Base-by-base conservation (phyloP, 23 tunicate species). In the Diplosoma virens region DNA sequence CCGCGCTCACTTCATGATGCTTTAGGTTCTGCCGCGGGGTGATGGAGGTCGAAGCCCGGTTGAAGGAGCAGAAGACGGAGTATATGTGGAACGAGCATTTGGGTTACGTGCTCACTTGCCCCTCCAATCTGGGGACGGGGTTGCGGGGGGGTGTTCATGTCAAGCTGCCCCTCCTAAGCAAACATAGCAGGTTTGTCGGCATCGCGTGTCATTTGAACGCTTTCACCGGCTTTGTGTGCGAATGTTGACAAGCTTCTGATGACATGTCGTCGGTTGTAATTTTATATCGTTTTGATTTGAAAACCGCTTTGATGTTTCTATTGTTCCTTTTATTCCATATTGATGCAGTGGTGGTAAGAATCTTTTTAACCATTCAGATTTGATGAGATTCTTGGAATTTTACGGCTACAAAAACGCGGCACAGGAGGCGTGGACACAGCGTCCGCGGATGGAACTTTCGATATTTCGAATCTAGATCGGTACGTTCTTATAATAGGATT, bases 381-480 rank as follows among this genome's bases (percentile, higher is more conserved):
- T 36, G 67, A 80, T 66, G 48, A 59, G 0, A 86, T 90, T 26
- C 79, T 90, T 34, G 97, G 58, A 48, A 58, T 58, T 24, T 52
- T 90, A 29, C 79, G 90, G 6, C 66, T 90, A 24, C 97, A 90
- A 47, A 90, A 90, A 65, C 86, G 97, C 1, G 97, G 97, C 27
- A 90, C 97, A 2, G 97, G 97, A 17, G 97, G 97, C 14, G 97
- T 90, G 27, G 97, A 90, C 45, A 90, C 97, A 23, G 97, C 90
- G 3, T 83, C 97, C 0, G 66, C 79, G 21, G 97, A 85, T 55
- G 97, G 97, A 6, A 90, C 88, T 0, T 90, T 90, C 36, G 97
- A 90, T 48, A 90, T 90, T 30, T 90, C 97, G 78, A 90, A 90
- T 52, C 65, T 86, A 26, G 97, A 90, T 80, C 41, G 97, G 93